Conservation (phyloP, 2,797 vertebrate species). For the Phoebastria nigripes region DNA sequence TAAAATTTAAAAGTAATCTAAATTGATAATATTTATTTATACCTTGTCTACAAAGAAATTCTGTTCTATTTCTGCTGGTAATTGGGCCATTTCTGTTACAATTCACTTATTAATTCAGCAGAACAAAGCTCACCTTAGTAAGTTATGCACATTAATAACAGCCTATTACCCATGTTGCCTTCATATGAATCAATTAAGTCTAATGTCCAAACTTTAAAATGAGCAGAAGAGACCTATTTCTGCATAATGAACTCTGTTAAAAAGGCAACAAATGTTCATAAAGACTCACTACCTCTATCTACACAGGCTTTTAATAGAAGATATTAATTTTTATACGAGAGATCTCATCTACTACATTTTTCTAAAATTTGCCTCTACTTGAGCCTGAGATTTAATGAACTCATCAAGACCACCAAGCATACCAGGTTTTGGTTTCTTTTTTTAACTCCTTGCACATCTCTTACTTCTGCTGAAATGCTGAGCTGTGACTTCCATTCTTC, state of each 20-base stretch:
- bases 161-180: not conserved
- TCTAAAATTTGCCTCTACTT: not conserved
- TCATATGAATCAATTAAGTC: constrained; percentile 28
- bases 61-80: not conserved
- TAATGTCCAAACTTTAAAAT: constrained; percentile 30
- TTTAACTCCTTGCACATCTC: not conserved
- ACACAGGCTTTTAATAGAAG: not conserved
- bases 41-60: not conserved
- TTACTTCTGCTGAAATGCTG: not conserved
- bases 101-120: constrained; percentile 1
- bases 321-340: not conserved
- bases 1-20: not conserved
- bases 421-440: not conserved
- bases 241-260: constrained; percentile 11
- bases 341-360: not conserved
- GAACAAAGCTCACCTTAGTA: constrained; percentile 18
- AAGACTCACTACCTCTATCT: not conserved
- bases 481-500: not conserved
- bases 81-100: not conserved
- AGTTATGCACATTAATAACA: constrained; percentile 23
- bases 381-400: not conserved
- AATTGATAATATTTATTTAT: not conserved
- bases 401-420: not conserved
- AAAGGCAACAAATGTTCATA: constrained; percentile 1
- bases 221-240: constrained; percentile 21